These are phyloP conservation scores for Cygnus atratus DNA, from an alignment of 2,113 vertebrate species.

Conservation along the genomic window DNA sequence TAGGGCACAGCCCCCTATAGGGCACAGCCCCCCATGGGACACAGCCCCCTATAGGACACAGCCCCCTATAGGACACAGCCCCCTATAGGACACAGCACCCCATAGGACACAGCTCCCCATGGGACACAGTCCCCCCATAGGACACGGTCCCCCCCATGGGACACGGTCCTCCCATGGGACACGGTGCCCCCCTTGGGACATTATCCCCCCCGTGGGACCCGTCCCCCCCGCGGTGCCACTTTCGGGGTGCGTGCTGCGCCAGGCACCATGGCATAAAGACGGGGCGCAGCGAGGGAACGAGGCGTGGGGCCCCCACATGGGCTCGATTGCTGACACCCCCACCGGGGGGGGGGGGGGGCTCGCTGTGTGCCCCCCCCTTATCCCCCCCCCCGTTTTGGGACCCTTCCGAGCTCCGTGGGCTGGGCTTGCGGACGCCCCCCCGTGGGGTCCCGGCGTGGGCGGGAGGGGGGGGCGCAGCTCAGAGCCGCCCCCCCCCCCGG, in stretches of 20 bases:
- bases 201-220: too few relatives aligned
- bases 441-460: background rate
- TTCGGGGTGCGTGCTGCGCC: background rate
- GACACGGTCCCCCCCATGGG: too few relatives aligned
- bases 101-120: too few relatives aligned
- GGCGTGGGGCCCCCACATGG: conserved; percentile 14
- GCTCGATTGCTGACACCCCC: background rate
- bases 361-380: background rate
- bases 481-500: background rate
- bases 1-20: too few relatives aligned
- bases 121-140: too few relatives aligned
- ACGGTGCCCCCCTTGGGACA: too few relatives aligned
- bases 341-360: background rate
- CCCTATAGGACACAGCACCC: too few relatives aligned
- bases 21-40: too few relatives aligned
- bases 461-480: background rate
- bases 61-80: too few relatives aligned
- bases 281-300: background rate
- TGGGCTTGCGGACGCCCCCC: too few relatives aligned
- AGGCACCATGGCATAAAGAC: background rate
- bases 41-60: too few relatives aligned
- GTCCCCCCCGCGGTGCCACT: background rate
- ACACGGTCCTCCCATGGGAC: too few relatives aligned
- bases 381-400: background rate
- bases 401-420: background rate